These are phyloP conservation scores for Hypotaenidia okinawae DNA, from an alignment of 2,797 vertebrate genomes.

Conservation along the genomic window DNA sequence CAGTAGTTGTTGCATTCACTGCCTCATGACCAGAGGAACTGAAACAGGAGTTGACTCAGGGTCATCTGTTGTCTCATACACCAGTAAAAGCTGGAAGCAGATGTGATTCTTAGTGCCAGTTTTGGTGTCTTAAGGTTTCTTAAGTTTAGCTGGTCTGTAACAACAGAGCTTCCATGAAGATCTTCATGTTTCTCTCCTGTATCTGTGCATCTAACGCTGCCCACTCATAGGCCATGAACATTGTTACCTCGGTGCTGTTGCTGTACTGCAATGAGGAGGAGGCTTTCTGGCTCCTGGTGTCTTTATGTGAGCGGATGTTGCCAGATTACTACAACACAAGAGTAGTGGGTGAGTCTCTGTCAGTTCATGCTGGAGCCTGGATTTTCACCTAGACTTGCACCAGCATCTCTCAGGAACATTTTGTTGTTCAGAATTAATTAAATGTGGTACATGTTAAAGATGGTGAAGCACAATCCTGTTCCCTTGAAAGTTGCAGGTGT, in stretches of 20 bases:
- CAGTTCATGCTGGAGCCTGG: neutral
- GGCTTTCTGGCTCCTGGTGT: conserved; percentile 96
- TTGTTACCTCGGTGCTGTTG: conserved; percentile 93
- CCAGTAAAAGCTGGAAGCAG: conserved; percentile 10
- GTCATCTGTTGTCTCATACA: neutral
- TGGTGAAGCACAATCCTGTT: neutral
- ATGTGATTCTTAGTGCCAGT: neutral
- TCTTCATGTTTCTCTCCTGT: neutral
- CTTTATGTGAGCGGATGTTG: conserved; percentile 95
- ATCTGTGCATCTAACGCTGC: neutral
- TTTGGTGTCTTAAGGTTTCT: neutral
- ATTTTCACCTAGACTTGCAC: neutral
- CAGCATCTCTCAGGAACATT: neutral
- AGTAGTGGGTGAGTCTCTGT: conserved; percentile 89
- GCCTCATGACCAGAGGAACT: conserved; percentile 11
- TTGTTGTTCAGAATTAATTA: neutral
- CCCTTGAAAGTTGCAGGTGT: neutral
- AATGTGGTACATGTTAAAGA: neutral
- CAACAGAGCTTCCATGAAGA: neutral
- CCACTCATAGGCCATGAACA: conserved; percentile 92
- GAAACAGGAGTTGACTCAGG: neutral
- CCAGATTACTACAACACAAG: conserved; percentile 98
- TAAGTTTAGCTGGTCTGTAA: neutral
- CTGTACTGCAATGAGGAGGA: conserved; percentile 95
- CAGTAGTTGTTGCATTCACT: neutral